Evolutionary conservation across 2,797 vertebrate genomes (phyloP), one percentile per base, ranked within the genome.

Genomic region (Crocodylus rhombifer): DNA sequence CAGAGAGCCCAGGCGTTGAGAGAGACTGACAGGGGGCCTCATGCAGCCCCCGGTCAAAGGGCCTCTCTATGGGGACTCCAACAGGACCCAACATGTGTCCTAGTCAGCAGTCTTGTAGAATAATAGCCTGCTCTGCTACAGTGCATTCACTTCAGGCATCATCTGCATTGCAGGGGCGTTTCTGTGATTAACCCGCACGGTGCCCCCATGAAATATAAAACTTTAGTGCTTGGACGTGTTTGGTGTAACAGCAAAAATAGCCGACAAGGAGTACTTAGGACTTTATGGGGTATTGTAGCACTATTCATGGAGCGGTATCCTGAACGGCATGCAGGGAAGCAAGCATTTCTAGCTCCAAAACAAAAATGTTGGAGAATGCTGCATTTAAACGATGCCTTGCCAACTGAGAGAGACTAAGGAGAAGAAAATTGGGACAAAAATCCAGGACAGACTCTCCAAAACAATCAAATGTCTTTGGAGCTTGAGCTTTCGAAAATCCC

Each of bases 31-130:
- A 20, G 79, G 30, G 15, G 21, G 65, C 56, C 81, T 80, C 85
- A 88, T 84, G 89, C 88, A 88, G 33, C 60, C 77, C 80, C 57
- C 82, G 14, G 13, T 4, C 51, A 84, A 20, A 82, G 42, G 26
- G 16, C 57, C 79, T 79, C 36, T 57, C 93, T 88, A 77, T 63
- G 28, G 26, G 51, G 17, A 81, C 77, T 61, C 65, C 56, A 58
- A 0, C 8, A n/a, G 77, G 63, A 77, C 64, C 51, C 67, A 62
- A 1, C 0, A 1, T 16, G 26, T 61, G 30, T 21, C 91, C 87
- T 33, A 58, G 51, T 62, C 18, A 6, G 16, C 60, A 28, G 67
- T 11, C 28, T 5, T 4, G 2, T 4, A 65, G 28, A 86, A 62
- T 0, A 11, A 80, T 42, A 73, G 42, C 30, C 55, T 51, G 4